Percentiles rank a stretch among this genome's conserved stretches.
Conservation (phyloP, 2,888 invertebrate genomes). For the Archaeoteleia sp. region DNA sequence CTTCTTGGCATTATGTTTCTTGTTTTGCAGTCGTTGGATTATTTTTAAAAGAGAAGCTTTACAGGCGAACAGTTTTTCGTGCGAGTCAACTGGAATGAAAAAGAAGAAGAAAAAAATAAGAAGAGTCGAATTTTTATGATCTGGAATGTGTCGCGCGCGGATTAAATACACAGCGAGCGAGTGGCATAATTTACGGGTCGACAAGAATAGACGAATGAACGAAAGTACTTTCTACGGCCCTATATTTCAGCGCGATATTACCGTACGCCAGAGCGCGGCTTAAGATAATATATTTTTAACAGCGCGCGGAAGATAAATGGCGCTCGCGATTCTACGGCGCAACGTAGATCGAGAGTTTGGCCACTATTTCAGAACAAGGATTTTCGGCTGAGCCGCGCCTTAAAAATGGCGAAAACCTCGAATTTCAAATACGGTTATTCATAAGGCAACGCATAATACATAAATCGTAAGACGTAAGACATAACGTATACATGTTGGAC, state of each 20-base stretch:
- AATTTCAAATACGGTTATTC: slow-evolving; percentile 22
- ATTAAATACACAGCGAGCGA: not conserved
- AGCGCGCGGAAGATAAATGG: slow-evolving; percentile 24
- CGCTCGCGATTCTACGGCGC: slow-evolving; percentile 14
- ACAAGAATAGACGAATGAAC: slow-evolving; percentile 29
- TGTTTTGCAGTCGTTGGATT: too few species aligned
- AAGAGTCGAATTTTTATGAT: not conserved
- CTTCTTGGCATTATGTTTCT: too few species aligned
- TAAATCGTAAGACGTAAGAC: too few species aligned
- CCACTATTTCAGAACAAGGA: slow-evolving; percentile 24
- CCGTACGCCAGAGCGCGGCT: slow-evolving; percentile 21
- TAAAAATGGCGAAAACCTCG: slow-evolving; percentile 3
- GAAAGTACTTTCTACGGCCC: slow-evolving; percentile 38
- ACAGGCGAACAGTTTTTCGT: too few species aligned
- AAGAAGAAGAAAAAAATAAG: too few species aligned
- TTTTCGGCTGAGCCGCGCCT: slow-evolving; percentile 20
- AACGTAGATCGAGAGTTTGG: slow-evolving; percentile 14
- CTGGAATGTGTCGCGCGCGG: not conserved
- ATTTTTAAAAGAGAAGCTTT: too few species aligned
- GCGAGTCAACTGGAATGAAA: too few species aligned
- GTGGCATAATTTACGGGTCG: slow-evolving; percentile 23
- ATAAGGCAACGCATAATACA: too few species aligned
- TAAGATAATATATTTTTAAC: slow-evolving; percentile 45
- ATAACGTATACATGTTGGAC: too few species aligned
- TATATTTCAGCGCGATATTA: slow-evolving; percentile 32